Conservation (phyloP, 2,797 vertebrate species). For the Gouania willdenowi region DNA sequence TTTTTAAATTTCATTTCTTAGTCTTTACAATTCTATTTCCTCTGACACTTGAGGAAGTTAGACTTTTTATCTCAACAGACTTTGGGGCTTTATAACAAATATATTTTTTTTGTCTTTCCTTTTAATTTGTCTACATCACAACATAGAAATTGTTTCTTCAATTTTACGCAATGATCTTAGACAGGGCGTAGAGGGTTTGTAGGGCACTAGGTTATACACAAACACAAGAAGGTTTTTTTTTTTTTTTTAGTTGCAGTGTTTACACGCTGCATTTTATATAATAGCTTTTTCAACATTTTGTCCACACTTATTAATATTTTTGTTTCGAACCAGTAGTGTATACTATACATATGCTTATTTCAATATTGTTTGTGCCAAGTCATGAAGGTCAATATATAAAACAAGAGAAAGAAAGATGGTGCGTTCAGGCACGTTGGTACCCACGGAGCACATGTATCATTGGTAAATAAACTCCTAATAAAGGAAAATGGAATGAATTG, state of each 20-base stretch:
- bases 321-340: constrained; percentile 50
- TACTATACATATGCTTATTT: constrained; percentile 41
- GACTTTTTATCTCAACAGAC: neutral
- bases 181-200: constrained; percentile 9
- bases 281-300: constrained; percentile 10
- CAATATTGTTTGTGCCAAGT: constrained; percentile 71
- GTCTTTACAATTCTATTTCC: constrained; percentile 17
- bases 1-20: neutral
- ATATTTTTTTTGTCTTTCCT: neutral
- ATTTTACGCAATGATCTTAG: neutral
- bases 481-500: constrained; percentile 38
- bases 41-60: constrained; percentile 5
- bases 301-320: constrained; percentile 39
- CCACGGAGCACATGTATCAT: constrained; percentile 51
- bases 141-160: neutral
- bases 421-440: constrained; percentile 50
- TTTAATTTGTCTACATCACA: neutral
- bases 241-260: constrained; percentile 17
- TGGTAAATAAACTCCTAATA: constrained; percentile 67
- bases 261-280: constrained; percentile 16
- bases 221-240: neutral
- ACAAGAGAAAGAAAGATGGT: no score
- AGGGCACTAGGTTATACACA: neutral
- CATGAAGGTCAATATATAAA: constrained; percentile 51
- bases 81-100: constrained; percentile 1